Evolutionary conservation across 2,113 vertebrate genomes (phyloP), one percentile per base, ranked within the genome.

Genomic region (Corythoichthys haematopterus): DNA sequence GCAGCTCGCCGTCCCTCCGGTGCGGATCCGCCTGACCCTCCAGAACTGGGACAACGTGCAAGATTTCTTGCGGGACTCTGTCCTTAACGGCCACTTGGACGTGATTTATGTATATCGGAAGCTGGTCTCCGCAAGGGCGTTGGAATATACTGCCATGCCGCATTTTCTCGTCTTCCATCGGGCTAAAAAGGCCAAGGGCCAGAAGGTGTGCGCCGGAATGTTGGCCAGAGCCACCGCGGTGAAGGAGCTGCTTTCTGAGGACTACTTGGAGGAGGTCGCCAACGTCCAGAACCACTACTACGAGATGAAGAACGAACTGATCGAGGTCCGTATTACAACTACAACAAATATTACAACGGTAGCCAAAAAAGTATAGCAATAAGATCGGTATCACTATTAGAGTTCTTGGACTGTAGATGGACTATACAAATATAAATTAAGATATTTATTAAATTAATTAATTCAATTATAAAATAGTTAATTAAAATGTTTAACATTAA

Each of bases 71-170:
- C 82, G 74, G 28, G 94, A 96, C 43, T 91, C 95, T 15, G 61
- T 90, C 65, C 82, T 81, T 1, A 89, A 90, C 0, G 85, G 92
- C 36, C 96, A 99, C 76, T 90, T 93, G 6, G 97, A 99, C 15
- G 93, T 94, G 46, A 78, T 91, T 0, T 98, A 95, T 53, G 62
- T 99, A 48, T 92, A 94, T 4, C 83, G 77, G 68, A 93, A 88
- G 40, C 90, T 99, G 16, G 75, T 92, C 0, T 76, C 85, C 3
- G 77, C 76, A 58, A 94, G 91, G 80, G 95, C 94, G 0, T 91
- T 98, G 55, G 82, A 92, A 57, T 98, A 93, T 82, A 91, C 93
- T 11, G 94, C 94, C 53, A 97, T 98, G 95, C 93, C 93, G 0
- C 81, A 91, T 70, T 58, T 74, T 0, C 83, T 93, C n/a, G 56